Percentiles rank a stretch among this genome's conserved stretches.
phyloP scores from a whole-genome alignment of 2,797 vertebrate genomes.

The Dipus sagitta region DNA sequence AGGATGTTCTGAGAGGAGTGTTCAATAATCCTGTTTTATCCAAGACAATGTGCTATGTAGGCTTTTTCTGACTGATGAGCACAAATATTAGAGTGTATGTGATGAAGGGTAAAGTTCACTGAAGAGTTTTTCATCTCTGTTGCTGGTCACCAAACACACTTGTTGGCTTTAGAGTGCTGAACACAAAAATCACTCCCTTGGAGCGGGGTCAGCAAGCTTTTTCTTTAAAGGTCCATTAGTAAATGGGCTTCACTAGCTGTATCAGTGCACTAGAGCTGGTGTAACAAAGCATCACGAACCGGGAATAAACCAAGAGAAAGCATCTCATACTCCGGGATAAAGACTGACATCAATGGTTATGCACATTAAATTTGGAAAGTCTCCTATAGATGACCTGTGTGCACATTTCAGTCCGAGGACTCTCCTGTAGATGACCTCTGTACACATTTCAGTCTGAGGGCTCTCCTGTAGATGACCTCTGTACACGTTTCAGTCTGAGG shows the following conservation, averaged over 20 bases:
- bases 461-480: neutral
- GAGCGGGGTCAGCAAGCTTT: neutral
- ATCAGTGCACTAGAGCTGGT: neutral
- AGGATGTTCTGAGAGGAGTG: neutral
- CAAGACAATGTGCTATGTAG: neutral
- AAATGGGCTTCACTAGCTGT: constrained; percentile 3
- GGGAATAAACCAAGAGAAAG: neutral
- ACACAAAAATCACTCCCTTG: neutral
- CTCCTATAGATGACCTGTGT: too few relatives aligned
- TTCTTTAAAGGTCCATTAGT: neutral
- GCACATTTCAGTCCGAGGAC: neutral
- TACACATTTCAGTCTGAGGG: neutral
- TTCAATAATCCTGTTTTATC: neutral
- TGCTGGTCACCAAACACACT: neutral
- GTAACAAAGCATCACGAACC: neutral
- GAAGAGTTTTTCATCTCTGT: neutral
- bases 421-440: neutral
- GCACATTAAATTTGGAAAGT: too few relatives aligned
- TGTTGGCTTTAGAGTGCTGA: neutral
- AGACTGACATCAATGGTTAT: neutral
- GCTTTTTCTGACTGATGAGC: neutral
- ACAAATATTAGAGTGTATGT: neutral
- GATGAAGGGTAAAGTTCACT: neutral
- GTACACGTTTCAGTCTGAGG: neutral
- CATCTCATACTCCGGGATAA: neutral